Base-by-base conservation (phyloP, 2,113 vertebrate genomes). In the Balaenoptera acutorostrata region DNA sequence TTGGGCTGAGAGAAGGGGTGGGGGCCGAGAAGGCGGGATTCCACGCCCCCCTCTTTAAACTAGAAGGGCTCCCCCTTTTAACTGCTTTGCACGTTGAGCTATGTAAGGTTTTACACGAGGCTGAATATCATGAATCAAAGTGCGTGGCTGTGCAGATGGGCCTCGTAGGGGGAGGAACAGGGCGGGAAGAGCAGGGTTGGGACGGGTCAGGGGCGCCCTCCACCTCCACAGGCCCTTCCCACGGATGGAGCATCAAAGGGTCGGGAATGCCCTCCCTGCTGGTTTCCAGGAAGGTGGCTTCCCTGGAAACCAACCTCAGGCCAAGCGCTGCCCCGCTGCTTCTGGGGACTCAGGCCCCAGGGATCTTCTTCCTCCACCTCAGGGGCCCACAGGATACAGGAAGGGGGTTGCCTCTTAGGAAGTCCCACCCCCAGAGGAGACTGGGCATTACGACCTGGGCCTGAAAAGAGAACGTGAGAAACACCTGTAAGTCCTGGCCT, bases 91-190 rank as follows among this genome's bases (percentile, higher is more conserved):
- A 80, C 2, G 11, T 27, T 11, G 29, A 55, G 15, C 64, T 77
- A 3, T 8, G 0, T 55, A 55, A 33, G 33, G 49, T 66, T 4
- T 66, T 44, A 15, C 57, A 36, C 2, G 46, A 90, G 41, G 52
- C 81, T 83, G 68, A 27, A 20, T 29, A 31, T 36, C 2, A 7
- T 8, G 68, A 87, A 77, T 8, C 85, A 46, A 23, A 81, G 6
- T 0, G 3, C 27, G 36, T 0, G 27, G 17, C 69, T 4, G 2
- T 25, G 59, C 31, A 46, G n/a, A 75, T 0, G 3, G 41, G 63
- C 33, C 21, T 49, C n/a, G 14, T 0, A 12, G 78, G 3, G 68
- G 68, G 44, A 59, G 41, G 29, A 11, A 8, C 31, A 18, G 39
- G 36, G 4, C 11, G 1, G 21, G 52, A n/a, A 49, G 4, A 29